These are phyloP conservation scores for Esox masquinongy DNA, from an alignment of 2,797 vertebrate species.

Conservation along the genomic window DNA sequence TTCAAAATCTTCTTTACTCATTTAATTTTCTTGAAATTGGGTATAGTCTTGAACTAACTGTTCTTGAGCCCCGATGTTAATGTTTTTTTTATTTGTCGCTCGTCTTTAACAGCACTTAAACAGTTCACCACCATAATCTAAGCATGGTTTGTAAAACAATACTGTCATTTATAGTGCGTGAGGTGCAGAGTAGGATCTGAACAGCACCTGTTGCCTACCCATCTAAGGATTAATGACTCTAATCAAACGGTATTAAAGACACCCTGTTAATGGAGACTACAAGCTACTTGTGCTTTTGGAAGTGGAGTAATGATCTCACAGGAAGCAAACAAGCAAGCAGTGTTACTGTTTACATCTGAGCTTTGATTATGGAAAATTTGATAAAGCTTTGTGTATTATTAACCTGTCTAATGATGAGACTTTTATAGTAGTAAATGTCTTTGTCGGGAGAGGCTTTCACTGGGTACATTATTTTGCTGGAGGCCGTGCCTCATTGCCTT, in stretches of 20 bases:
- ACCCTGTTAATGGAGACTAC: background rate
- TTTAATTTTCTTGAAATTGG: background rate
- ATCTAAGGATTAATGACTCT: background rate
- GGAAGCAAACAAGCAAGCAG: background rate
- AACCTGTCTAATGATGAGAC: background rate
- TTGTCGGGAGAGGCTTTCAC: no score
- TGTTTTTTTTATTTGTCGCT: background rate
- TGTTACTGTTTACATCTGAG: constrained; percentile 4
- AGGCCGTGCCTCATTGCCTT: background rate
- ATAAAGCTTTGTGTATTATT: background rate
- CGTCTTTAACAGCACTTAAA: background rate
- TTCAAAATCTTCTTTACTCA: background rate
- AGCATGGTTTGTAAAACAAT: background rate
- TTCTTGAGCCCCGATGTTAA: background rate
- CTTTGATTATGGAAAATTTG: background rate
- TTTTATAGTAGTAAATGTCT: background rate
- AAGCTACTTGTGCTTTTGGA: background rate
- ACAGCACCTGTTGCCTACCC: constrained; percentile 50
- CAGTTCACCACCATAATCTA: background rate
- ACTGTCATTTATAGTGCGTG: background rate
- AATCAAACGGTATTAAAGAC: background rate
- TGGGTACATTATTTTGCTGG: background rate
- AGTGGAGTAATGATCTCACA: background rate
- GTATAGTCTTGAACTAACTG: background rate
- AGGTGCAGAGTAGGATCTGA: background rate